Evolutionary conservation across 2,888 invertebrate species (phyloP).

Genomic region (Arctia plantaginis): DNA sequence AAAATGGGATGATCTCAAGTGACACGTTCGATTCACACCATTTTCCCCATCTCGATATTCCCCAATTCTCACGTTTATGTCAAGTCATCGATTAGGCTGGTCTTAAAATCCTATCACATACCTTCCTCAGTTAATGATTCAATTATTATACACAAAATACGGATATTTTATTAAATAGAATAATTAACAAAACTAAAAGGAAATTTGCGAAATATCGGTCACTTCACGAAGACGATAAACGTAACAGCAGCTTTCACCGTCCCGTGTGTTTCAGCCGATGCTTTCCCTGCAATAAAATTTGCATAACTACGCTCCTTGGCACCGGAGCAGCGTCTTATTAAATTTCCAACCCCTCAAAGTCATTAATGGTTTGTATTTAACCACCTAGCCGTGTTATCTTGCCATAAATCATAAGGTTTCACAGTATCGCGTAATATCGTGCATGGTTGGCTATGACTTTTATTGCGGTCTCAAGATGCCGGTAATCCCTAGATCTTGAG

Average conservation of each 20-base stretch:
- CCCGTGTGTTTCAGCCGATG: constrained; percentile 69
- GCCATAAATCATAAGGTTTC: constrained; percentile 83
- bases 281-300: constrained; percentile 84
- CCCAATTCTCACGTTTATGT: no score
- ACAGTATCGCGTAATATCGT: constrained; percentile 47
- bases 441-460: constrained; percentile 68
- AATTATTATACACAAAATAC: no score
- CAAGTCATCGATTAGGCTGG: no score
- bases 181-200: background rate
- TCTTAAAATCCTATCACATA: no score
- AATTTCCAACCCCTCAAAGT: constrained; percentile 84
- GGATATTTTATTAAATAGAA: background rate
- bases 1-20: background rate
- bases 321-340: constrained; percentile 82
- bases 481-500: constrained; percentile 68
- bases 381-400: constrained; percentile 80
- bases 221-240: background rate
- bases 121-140: no score
- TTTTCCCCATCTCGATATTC: no score
- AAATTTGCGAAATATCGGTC: background rate
- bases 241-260: constrained; percentile 20
- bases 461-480: constrained; percentile 77
- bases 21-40: no score
- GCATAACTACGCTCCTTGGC: constrained; percentile 84
- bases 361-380: constrained; percentile 86